Conservation (phyloP, 2,113 vertebrate species). For the Triplophysa rosa region DNA sequence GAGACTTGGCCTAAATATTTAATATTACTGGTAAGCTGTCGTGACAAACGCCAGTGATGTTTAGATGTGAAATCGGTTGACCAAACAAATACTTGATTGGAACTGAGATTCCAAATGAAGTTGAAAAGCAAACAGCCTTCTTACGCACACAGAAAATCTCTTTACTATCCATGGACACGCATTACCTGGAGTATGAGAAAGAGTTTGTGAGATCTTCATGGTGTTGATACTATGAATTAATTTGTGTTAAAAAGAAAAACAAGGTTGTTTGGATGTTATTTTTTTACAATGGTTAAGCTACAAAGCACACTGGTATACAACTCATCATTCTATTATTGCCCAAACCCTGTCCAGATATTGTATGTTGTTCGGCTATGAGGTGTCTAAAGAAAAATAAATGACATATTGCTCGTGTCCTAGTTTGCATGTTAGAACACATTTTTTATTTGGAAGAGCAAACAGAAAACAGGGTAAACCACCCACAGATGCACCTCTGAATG, state of each 20-base stretch:
- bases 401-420: background rate
- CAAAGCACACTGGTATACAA: no score
- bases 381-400: background rate
- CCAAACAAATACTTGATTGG: conserved; percentile 16
- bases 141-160: background rate
- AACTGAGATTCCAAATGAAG: background rate
- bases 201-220: no score
- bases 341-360: background rate
- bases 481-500: conserved; percentile 9
- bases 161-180: background rate
- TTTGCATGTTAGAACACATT: background rate
- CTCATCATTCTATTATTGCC: background rate
- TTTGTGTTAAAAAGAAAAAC: background rate
- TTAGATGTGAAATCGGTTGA: conserved; percentile 20
- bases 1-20: conserved; percentile 31
- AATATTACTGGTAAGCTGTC: conserved; percentile 3
- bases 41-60: background rate
- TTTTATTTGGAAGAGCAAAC: conserved; percentile 34
- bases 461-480: conserved; percentile 29
- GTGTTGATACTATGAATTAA: no score
- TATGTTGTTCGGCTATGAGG: background rate
- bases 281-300: no score
- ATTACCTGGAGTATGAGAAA: background rate
- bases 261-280: no score
- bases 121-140: background rate